Evolutionary conservation across 2,797 vertebrate genomes (phyloP), one percentile per base, ranked within the genome.

Genomic region (Sebastes melanostomus): DNA sequence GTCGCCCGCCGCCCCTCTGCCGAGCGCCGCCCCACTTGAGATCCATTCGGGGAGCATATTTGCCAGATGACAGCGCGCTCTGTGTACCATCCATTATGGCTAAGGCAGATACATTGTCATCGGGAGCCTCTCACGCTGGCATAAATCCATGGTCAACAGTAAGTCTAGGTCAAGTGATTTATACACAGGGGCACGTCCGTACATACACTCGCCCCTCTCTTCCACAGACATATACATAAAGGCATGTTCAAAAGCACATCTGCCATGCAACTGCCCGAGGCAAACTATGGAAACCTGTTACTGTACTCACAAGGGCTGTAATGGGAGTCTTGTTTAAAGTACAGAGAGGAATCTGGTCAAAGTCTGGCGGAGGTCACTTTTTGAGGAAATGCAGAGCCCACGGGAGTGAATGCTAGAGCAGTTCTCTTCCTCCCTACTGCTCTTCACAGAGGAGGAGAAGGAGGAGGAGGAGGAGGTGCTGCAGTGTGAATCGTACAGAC

Each of bases 81-180:
- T 92, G 93, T 93, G 88, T 93, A 94, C 88, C 86, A 93, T 95
- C 86, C 84, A 88, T 94, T 91, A 93, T 78, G 56, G 60, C 86
- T 60, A 56, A 67, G 89, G 87, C 85, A 89, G 90, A 93, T 89
- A 90, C 88, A 89, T 89, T 92, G 93, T 93, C 93, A 93, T 90
- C 82, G 8, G 84, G 85, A 94, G 87, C 81, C 86, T 88, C 86
- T 89, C 86, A 84, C n/a, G 54, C 89, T 88, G 89, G 87, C 75
- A 89, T 90, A 89, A 93, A 94, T 91, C 88, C 86, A 90, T 1
- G 85, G 92, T 89, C 92, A 91, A 91, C 88, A 89, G 84, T 91
- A 86, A 94, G 93, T 91, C 92, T 88, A 77, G 94, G 93, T 95
- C 94, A 94, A 94, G 92, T 94, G 93, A 95, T 94, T 92, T 94